phyloP scores from a whole-genome alignment of 92 coral and sea anemone species.

The Pocillopora meandrina region DNA sequence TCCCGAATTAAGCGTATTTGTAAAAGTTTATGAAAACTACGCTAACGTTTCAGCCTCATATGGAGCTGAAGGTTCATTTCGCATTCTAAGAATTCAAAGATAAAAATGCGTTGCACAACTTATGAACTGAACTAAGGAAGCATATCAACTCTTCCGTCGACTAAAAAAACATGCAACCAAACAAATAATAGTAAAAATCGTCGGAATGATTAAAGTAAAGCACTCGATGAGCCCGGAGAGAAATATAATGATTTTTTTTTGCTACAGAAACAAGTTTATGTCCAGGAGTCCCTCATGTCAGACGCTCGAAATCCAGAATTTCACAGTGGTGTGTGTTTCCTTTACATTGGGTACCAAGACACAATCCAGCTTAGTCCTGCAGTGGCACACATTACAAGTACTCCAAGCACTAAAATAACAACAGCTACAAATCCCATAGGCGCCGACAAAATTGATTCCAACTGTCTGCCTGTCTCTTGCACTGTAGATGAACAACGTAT shows the following conservation, averaged over 20 bases:
- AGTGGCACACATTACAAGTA: constrained; percentile 76
- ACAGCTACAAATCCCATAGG: constrained; percentile 71
- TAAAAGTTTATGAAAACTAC: background rate
- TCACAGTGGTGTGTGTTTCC: background rate
- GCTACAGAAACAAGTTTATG: background rate
- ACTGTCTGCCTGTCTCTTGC: background rate
- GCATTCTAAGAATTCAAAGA: background rate
- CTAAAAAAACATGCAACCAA: no score
- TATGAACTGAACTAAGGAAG: no score
- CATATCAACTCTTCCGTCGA: no score
- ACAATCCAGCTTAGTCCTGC: constrained; percentile 91
- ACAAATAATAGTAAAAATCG: no score
- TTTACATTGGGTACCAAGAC: constrained; percentile 84
- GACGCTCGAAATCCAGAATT: background rate
- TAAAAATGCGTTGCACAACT: no score
- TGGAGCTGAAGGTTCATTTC: background rate
- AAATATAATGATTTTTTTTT: no score
- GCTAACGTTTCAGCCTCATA: background rate
- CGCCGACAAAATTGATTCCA: no score
- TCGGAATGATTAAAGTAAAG: no score
- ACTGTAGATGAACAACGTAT: background rate
- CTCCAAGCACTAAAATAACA: constrained; percentile 71
- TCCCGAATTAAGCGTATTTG: background rate
- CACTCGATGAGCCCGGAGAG: no score
- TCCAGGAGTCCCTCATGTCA: background rate